Conservation (phyloP, 2,888 invertebrate species). For the Melanargia galathea region DNA sequence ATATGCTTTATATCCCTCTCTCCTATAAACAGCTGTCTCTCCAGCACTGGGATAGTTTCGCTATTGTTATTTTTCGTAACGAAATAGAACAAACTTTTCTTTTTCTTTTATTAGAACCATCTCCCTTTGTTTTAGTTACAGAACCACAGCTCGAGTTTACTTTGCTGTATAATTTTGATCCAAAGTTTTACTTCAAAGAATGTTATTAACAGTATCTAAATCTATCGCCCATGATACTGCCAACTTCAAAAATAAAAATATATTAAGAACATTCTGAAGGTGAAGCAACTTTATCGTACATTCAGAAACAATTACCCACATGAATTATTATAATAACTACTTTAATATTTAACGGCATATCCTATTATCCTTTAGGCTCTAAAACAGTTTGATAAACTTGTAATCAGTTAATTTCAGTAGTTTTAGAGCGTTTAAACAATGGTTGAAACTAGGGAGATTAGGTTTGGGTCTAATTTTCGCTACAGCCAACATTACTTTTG, state of each 20-base stretch:
- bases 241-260: background rate
- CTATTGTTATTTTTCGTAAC: too few species aligned
- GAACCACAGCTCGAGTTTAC: background rate
- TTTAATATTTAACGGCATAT: too few species aligned
- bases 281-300: background rate
- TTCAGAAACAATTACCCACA: background rate
- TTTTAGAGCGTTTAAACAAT: background rate
- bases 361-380: background rate
- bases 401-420: background rate
- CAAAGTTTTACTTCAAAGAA: constrained; percentile 14
- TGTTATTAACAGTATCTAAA: background rate
- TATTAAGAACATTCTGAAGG: background rate
- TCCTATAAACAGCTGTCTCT: too few species aligned
- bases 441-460: constrained; percentile 1
- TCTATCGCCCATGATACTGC: constrained; percentile 1
- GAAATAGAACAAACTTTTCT: background rate
- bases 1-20: too few species aligned
- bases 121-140: background rate
- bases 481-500: background rate
- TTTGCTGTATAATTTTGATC: background rate
- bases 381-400: background rate
- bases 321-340: too few species aligned
- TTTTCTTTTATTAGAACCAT: background rate
- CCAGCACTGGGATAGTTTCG: too few species aligned
- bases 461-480: background rate